Conservation (phyloP, 2,113 vertebrate species). For the Brachyhypopomus occidentalis region DNA sequence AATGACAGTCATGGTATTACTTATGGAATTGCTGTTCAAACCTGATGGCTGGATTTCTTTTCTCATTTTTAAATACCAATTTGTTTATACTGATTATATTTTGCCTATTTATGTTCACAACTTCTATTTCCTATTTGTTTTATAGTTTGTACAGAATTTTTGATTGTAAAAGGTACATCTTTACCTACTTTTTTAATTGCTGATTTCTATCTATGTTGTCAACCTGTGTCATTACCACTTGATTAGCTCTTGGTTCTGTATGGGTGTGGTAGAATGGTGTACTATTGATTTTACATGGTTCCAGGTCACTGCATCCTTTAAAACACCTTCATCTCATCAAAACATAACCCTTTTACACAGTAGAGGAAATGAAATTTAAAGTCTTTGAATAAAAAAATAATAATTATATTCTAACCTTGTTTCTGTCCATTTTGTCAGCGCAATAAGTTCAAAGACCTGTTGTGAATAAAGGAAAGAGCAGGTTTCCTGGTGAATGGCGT, state of each 20-base stretch:
- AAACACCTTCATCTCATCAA: conserved; percentile 54
- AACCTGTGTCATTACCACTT: conserved; percentile 6
- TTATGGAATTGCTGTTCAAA: conserved; percentile 53
- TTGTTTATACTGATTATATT: conserved; percentile 56
- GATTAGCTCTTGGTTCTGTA: conserved; percentile 49
- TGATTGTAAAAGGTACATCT: conserved; percentile 24
- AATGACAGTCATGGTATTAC: conserved; percentile 42
- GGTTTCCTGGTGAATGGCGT: not conserved
- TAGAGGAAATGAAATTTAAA: conserved; percentile 65
- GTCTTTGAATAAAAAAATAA: conserved; percentile 72
- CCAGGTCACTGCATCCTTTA: conserved; percentile 38
- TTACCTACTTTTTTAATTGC: conserved; percentile 38
- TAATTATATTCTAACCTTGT: conserved; percentile 28
- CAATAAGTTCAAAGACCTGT: not conserved
- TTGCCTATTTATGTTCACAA: conserved; percentile 45
- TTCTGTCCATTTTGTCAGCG: not conserved
- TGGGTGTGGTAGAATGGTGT: conserved; percentile 55
- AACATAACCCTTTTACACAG: conserved; percentile 75
- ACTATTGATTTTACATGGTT: conserved; percentile 44
- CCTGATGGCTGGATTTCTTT: conserved; percentile 24
- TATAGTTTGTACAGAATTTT: conserved; percentile 37
- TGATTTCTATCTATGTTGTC: conserved; percentile 27
- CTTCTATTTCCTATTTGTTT: conserved; percentile 40
- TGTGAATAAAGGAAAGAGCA: not conserved
- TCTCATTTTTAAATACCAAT: conserved; percentile 51